phyloP scores from a whole-genome alignment of 2,113 vertebrate species.

The Ptilorrhoa leucosticta region DNA sequence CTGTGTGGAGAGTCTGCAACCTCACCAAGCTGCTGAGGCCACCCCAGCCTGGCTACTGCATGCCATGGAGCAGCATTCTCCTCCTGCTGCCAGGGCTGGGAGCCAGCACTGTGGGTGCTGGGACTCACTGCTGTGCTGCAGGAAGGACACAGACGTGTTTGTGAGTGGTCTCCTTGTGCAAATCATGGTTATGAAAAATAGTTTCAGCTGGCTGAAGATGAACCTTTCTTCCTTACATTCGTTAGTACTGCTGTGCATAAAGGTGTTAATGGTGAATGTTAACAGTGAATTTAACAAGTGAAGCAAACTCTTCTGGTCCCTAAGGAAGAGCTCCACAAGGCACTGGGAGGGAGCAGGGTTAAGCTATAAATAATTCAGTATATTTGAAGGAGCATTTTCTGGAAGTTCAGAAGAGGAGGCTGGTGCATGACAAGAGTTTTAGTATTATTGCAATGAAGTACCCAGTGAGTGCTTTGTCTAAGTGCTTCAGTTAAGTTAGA shows the following conservation, averaged over 20 bases:
- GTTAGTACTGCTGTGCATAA: background rate
- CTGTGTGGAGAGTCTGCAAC: too few species aligned
- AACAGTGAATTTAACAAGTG: background rate
- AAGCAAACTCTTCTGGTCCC: background rate
- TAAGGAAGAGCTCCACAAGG: background rate
- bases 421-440: background rate
- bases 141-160: background rate
- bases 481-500: background rate
- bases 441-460: background rate
- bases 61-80: fast-evolving
- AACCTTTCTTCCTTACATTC: background rate
- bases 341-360: background rate
- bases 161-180: background rate
- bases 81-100: background rate
- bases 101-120: fast-evolving
- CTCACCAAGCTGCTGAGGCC: background rate
- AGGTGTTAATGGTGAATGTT: background rate
- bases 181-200: background rate
- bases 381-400: background rate
- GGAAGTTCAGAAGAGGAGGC: background rate
- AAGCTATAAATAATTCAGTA: background rate
- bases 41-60: fast-evolving
- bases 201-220: background rate
- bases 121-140: background rate
- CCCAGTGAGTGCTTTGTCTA: background rate